phyloP scores from a whole-genome alignment of 1,140 invertebrate genomes.

The Arctopsyche grandis region DNA sequence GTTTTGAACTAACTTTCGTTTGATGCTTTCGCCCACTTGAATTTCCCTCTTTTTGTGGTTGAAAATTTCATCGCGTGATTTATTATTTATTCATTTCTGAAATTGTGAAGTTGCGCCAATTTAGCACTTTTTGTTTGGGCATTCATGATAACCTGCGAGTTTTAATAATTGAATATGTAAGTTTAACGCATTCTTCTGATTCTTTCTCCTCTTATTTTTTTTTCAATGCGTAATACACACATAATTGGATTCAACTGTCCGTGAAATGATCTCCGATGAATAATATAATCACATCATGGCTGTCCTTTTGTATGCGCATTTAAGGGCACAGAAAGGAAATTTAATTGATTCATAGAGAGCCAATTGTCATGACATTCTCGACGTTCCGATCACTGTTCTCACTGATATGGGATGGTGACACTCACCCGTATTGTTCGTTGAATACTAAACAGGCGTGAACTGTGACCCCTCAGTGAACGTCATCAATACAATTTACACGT shows the following conservation, averaged over 20 bases:
- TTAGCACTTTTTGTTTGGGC: neutral
- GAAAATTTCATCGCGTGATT: neutral
- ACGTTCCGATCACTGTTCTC: slow-evolving; percentile 7
- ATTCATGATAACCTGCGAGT: too few relatives aligned
- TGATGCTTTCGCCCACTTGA: neutral
- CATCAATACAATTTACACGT: slow-evolving; percentile 17
- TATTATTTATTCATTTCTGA: slow-evolving; percentile 9
- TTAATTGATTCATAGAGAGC: slow-evolving; percentile 50
- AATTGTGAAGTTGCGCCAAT: neutral
- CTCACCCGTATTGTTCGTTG: slow-evolving; percentile 22
- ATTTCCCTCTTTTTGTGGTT: neutral
- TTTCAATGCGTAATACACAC: neutral
- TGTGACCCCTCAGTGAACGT: neutral
- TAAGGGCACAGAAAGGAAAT: slow-evolving; percentile 37
- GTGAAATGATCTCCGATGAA: slow-evolving; percentile 2
- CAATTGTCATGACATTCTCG: slow-evolving; percentile 33
- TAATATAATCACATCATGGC: neutral
- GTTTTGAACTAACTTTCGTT: slow-evolving; percentile 4
- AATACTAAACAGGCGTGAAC: slow-evolving; percentile 24
- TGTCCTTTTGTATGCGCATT: slow-evolving; percentile 47
- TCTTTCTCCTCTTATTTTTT: too few relatives aligned
- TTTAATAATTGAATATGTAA: too few relatives aligned
- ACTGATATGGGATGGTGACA: slow-evolving; percentile 13
- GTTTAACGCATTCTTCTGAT: too few relatives aligned
- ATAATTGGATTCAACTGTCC: neutral